phyloP scores from a whole-genome alignment of 37 sponge, comb jelly and placozoan genomes.

The Dysidea cf. avara region DNA sequence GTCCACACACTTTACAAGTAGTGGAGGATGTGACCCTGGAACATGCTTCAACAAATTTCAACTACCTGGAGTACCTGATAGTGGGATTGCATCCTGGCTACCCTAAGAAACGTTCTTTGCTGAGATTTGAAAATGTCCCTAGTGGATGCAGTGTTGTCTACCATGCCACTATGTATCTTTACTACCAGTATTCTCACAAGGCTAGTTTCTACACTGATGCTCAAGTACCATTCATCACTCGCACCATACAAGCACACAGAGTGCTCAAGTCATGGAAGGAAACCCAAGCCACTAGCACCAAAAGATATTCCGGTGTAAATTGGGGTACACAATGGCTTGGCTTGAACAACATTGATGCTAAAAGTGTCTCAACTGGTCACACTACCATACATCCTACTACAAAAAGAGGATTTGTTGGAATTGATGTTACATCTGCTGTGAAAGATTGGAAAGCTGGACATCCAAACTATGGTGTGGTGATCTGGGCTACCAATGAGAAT shows the following conservation, averaged over 20 bases:
- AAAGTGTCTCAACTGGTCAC: too few relatives aligned
- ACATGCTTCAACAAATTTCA: not conserved
- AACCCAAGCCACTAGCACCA: slow-evolving; percentile 26
- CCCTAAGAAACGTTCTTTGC: too few relatives aligned
- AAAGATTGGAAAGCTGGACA: slow-evolving; percentile 29
- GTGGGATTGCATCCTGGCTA: slow-evolving; percentile 17
- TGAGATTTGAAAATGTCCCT: slow-evolving; percentile 29
- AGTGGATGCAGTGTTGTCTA: slow-evolving; percentile 11
- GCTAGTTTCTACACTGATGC: slow-evolving; percentile 4
- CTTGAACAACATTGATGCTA: too few relatives aligned
- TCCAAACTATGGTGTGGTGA: slow-evolving; percentile 40
- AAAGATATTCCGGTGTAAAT: too few relatives aligned
- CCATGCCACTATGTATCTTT: too few relatives aligned
- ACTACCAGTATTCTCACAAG: too few relatives aligned
- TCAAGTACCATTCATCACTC: too few relatives aligned
- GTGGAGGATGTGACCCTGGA: slow-evolving; percentile 19
- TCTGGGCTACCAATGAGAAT: slow-evolving; percentile 28
- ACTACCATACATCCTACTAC: too few relatives aligned
- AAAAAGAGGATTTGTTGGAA: too few relatives aligned
- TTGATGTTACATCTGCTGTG: slow-evolving; percentile 28
- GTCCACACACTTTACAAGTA: not conserved
- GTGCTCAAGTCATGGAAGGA: too few relatives aligned
- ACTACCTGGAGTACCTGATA: slow-evolving; percentile 20
- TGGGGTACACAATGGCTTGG: too few relatives aligned
- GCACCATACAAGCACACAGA: slow-evolving; percentile 28